Evolutionary conservation across 1,140 invertebrate genomes (phyloP).

Genomic region (Mesaphorura yosii): DNA sequence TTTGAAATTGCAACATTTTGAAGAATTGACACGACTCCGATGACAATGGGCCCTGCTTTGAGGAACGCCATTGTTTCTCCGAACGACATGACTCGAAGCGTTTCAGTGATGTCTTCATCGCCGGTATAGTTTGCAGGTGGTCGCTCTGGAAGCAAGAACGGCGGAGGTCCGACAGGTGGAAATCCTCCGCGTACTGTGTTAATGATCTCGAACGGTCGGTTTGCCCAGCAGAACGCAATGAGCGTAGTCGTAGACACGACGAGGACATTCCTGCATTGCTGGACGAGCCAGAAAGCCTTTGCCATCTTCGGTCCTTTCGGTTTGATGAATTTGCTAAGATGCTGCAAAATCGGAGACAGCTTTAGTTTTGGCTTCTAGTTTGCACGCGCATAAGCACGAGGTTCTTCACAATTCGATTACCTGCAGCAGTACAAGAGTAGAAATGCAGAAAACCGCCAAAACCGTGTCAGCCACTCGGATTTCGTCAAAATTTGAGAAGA

Average conservation of each 20-base stretch:
- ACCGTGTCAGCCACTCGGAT: conserved; percentile 53
- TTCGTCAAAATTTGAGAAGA: conserved; percentile 54
- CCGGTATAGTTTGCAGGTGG: background rate
- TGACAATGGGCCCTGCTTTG: conserved; percentile 56
- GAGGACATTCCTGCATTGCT: conserved; percentile 22
- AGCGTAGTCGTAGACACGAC: conserved; percentile 16
- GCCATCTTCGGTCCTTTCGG: no score
- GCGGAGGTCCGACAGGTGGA: conserved; percentile 48
- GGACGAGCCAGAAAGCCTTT: conserved; percentile 20
- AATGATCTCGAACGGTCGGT: conserved; percentile 6
- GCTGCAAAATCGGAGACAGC: no score
- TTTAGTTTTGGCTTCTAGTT: no score
- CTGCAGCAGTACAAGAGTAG: conserved; percentile 51
- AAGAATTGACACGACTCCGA: conserved; percentile 46
- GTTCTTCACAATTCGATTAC: no score
- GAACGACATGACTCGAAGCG: conserved; percentile 49
- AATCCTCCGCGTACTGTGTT: conserved; percentile 51
- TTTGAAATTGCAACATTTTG: conserved; percentile 70
- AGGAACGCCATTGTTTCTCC: conserved; percentile 47
- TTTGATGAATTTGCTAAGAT: no score
- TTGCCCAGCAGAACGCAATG: conserved; percentile 12
- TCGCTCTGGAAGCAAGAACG: conserved; percentile 36
- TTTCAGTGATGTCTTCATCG: conserved; percentile 41
- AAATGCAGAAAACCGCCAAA: conserved; percentile 53
- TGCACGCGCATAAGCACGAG: no score